phyloP scores from a whole-genome alignment of 2,113 vertebrate species.

The Entelurus aequoreus region DNA sequence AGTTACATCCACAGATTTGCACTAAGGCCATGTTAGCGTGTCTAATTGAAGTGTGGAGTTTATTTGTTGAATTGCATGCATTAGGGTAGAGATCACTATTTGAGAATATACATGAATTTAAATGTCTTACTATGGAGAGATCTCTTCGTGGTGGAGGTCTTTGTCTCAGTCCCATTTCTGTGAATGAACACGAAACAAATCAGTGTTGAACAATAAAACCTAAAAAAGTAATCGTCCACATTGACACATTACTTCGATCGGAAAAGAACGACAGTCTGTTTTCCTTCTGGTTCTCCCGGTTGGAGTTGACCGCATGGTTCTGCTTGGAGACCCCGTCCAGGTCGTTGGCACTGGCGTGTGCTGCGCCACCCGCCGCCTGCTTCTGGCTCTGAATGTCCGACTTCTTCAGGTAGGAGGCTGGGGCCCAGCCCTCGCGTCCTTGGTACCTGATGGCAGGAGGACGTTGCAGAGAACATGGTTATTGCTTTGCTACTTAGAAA shows the following conservation, averaged over 20 bases:
- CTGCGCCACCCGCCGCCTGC: slow-evolving; percentile 69
- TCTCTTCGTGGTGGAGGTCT: slow-evolving; percentile 94
- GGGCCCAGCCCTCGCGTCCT: slow-evolving; percentile 94
- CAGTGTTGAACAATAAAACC: background rate
- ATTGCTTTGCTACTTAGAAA: no score
- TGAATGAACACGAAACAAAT: slow-evolving; percentile 3
- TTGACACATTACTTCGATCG: slow-evolving; percentile 76
- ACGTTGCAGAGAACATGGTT: no score
- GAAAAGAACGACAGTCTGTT: slow-evolving; percentile 71
- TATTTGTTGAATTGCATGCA: background rate
- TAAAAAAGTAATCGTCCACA: background rate
- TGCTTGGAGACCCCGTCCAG: slow-evolving; percentile 82
- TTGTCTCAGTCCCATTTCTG: slow-evolving; percentile 87
- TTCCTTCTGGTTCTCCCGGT: slow-evolving; percentile 70
- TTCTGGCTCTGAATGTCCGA: slow-evolving; percentile 78
- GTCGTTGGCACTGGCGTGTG: slow-evolving; percentile 79
- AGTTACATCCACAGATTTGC: no score
- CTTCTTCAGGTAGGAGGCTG: slow-evolving; percentile 93
- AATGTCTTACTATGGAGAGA: slow-evolving; percentile 89
- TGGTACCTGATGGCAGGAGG: slow-evolving; percentile 76
- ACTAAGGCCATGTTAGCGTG: no score
- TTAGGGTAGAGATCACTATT: background rate
- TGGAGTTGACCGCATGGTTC: slow-evolving; percentile 56
- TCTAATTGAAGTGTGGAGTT: background rate
- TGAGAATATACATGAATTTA: background rate